Evolutionary conservation across 2,113 vertebrate species (phyloP).

Genomic region (Notiomystis cincta): DNA sequence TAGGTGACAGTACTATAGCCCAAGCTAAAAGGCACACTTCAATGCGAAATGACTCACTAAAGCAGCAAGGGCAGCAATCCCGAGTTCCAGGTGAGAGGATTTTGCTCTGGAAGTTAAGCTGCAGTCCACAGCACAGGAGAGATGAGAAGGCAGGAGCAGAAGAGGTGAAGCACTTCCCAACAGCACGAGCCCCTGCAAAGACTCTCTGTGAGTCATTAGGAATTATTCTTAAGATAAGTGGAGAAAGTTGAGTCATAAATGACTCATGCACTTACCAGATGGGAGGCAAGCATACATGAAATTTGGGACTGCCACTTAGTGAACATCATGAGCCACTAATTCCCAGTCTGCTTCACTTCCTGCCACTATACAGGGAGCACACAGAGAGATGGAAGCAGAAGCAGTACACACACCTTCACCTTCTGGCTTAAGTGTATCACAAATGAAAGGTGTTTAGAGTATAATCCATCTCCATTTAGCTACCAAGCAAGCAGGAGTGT

Average conservation of each 20-base stretch:
- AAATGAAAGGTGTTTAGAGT: neutral
- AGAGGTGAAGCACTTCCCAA: conserved; percentile 7
- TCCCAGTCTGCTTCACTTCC: neutral
- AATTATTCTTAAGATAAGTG: conserved; percentile 16
- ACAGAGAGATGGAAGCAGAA: neutral
- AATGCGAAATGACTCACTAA: neutral
- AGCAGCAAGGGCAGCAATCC: neutral
- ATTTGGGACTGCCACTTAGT: neutral
- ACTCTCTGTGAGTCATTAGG: conserved; percentile 45
- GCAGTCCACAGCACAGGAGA: neutral
- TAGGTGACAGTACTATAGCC: neutral
- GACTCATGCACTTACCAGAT: conserved; percentile 54
- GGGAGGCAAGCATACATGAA: conserved; percentile 43
- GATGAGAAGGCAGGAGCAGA: neutral
- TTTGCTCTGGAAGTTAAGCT: neutral
- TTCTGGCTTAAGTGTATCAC: neutral
- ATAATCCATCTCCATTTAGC: neutral
- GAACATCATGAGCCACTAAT: conserved; percentile 1
- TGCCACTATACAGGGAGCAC: neutral
- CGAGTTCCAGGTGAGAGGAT: neutral
- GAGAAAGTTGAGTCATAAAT: conserved; percentile 56
- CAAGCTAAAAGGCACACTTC: neutral
- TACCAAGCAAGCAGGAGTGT: neutral
- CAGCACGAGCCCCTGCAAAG: conserved; percentile 30
- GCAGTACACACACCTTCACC: neutral